phyloP scores from a whole-genome alignment of 2,113 vertebrate species.

The Paraplagusia blochii region DNA sequence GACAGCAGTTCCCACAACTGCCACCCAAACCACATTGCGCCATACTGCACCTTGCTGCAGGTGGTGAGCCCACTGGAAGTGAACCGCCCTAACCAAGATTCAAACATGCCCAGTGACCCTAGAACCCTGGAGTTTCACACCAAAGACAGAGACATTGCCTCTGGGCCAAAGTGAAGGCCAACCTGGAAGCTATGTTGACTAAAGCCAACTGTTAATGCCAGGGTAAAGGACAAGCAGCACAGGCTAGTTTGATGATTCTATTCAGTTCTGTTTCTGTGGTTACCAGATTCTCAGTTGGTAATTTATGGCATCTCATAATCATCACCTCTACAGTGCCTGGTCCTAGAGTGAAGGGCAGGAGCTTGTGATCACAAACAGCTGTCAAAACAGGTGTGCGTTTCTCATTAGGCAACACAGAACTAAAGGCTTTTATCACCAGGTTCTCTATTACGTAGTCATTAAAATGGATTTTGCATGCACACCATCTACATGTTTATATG shows the following conservation, averaged over 20 bases:
- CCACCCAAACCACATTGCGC: too few relatives aligned
- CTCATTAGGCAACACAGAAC: slow-evolving; percentile 46
- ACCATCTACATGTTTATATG: slow-evolving; percentile 12
- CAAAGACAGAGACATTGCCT: slow-evolving; percentile 15
- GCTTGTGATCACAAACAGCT: slow-evolving; percentile 61
- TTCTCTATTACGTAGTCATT: neutral
- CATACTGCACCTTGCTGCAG: too few relatives aligned
- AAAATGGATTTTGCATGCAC: neutral
- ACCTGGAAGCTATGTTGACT: slow-evolving; percentile 24
- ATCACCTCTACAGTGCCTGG: slow-evolving; percentile 51
- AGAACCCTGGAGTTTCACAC: too few relatives aligned
- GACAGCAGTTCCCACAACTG: too few relatives aligned
- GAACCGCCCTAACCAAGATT: too few relatives aligned
- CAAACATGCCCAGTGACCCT: too few relatives aligned
- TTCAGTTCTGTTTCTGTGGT: slow-evolving; percentile 47
- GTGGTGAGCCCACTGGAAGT: too few relatives aligned
- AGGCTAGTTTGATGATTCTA: slow-evolving; percentile 36
- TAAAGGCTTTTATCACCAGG: slow-evolving; percentile 58
- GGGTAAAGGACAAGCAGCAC: slow-evolving; percentile 34
- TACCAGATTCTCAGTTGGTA: slow-evolving; percentile 40
- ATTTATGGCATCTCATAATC: slow-evolving; percentile 56
- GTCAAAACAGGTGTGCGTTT: slow-evolving; percentile 68
- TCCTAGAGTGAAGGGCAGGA: slow-evolving; percentile 46
- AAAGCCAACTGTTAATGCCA: slow-evolving; percentile 8
- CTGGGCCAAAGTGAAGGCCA: too few relatives aligned